A percentile compares a stretch with the other conserved stretches of the same genome.
Evolutionary conservation across 2,888 invertebrate species (phyloP).

Genomic region (Leptura quadrifasciata): DNA sequence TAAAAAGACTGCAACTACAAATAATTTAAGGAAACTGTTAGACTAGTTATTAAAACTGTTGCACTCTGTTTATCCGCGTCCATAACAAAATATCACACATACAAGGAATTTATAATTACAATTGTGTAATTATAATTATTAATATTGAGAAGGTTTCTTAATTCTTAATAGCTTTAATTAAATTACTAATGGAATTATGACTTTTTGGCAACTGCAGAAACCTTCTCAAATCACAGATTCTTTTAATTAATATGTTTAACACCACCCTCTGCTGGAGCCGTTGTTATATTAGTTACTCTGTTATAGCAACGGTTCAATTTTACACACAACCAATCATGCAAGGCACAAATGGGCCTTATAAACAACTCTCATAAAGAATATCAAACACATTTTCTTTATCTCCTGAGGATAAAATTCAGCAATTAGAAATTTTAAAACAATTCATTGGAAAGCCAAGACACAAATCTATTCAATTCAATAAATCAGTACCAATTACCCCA

Average conservation of each 20-base stretch:
- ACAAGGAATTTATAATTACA: slow-evolving; percentile 71
- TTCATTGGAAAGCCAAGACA: neutral
- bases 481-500: neutral
- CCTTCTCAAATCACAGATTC: slow-evolving; percentile 75
- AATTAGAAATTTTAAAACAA: slow-evolving; percentile 2
- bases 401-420: slow-evolving; percentile 33
- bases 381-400: slow-evolving; percentile 57
- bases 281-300: neutral
- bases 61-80: slow-evolving; percentile 7
- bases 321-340: slow-evolving; percentile 67
- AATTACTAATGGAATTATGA: slow-evolving; percentile 58
- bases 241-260: slow-evolving; percentile 52
- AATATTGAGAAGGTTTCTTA: slow-evolving; percentile 70
- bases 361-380: slow-evolving; percentile 57
- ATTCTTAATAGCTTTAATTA: slow-evolving; percentile 43
- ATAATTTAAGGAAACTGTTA: neutral
- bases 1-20: neutral
- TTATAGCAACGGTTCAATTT: neutral
- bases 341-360: slow-evolving; percentile 71
- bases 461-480: neutral
- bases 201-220: slow-evolving; percentile 71
- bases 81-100: slow-evolving; percentile 68
- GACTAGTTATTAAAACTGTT: neutral
- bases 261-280: neutral
- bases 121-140: slow-evolving; percentile 69